phyloP scores from a whole-genome alignment of 2,888 invertebrate genomes.

The Synergus umbraculus region DNA sequence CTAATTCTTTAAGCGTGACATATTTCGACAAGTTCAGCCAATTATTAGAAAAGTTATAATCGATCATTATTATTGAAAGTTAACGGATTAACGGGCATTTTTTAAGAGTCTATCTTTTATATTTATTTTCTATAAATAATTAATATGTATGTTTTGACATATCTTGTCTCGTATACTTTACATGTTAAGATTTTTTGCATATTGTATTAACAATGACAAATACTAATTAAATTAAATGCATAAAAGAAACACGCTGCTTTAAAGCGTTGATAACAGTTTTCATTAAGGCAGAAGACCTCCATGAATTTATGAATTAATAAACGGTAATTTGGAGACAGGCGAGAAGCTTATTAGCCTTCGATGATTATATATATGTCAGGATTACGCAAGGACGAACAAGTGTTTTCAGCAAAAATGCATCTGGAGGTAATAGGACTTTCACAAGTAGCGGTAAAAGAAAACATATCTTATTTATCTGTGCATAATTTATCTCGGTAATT shows the following conservation, averaged over 20 bases:
- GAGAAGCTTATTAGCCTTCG: slow-evolving; percentile 24
- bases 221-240: background rate
- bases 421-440: slow-evolving; percentile 37
- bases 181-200: too few species aligned
- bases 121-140: too few species aligned
- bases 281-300: slow-evolving; percentile 21
- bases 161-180: too few species aligned
- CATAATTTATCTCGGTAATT: slow-evolving; percentile 36
- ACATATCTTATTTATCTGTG: slow-evolving; percentile 27
- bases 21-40: background rate
- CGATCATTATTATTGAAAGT: background rate
- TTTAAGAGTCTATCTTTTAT: background rate
- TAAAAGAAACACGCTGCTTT: background rate
- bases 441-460: slow-evolving; percentile 23
- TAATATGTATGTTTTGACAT: too few species aligned
- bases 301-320: slow-evolving; percentile 15
- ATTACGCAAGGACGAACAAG: slow-evolving; percentile 29
- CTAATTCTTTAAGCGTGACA: slow-evolving; percentile 12
- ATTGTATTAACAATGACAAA: too few species aligned
- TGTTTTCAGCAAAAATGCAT: slow-evolving; percentile 13
- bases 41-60: background rate
- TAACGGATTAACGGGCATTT: background rate
- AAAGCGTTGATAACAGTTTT: background rate
- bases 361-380: background rate
- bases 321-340: slow-evolving; percentile 27